A percentile compares a stretch with the other conserved stretches of the same genome.
Evolutionary conservation across 2,888 invertebrate species (phyloP).

Genomic region (Resseliella maxima): DNA sequence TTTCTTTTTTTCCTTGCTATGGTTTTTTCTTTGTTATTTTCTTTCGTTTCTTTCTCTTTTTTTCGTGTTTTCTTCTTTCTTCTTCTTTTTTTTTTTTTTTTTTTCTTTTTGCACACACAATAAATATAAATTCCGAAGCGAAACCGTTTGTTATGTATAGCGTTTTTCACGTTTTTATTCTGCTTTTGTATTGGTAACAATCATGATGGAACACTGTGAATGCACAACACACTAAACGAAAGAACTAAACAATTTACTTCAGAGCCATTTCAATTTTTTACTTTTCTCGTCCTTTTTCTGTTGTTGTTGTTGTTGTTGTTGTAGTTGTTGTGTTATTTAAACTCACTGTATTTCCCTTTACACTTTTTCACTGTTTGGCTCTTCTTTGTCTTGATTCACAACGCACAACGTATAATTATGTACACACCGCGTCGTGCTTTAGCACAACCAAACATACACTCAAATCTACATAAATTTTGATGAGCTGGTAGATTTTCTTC

Average conservation of each 20-base stretch:
- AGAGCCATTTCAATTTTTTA: constrained; percentile 1
- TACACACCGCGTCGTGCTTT: neutral
- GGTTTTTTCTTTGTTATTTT: no score
- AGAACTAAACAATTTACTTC: constrained; percentile 3
- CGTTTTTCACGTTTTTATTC: constrained; percentile 27
- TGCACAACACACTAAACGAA: neutral
- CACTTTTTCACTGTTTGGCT: neutral
- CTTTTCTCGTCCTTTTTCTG: neutral
- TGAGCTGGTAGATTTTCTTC: constrained; percentile 29
- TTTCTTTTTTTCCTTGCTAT: no score
- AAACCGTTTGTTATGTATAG: constrained; percentile 11
- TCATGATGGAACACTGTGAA: neutral
- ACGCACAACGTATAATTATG: neutral
- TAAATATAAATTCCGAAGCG: neutral
- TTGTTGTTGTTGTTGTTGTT: no score
- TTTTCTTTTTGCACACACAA: neutral
- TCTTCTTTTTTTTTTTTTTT: neutral
- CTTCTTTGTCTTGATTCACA: neutral
- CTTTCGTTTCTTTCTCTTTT: no score
- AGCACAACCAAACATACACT: constrained; percentile 21
- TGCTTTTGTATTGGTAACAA: neutral
- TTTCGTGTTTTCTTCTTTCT: neutral
- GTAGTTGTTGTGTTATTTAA: no score
- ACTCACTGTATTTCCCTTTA: no score
- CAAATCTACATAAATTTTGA: constrained; percentile 44